Base-by-base conservation (phyloP, 2,797 vertebrate genomes). In the Myotis findleyi region DNA sequence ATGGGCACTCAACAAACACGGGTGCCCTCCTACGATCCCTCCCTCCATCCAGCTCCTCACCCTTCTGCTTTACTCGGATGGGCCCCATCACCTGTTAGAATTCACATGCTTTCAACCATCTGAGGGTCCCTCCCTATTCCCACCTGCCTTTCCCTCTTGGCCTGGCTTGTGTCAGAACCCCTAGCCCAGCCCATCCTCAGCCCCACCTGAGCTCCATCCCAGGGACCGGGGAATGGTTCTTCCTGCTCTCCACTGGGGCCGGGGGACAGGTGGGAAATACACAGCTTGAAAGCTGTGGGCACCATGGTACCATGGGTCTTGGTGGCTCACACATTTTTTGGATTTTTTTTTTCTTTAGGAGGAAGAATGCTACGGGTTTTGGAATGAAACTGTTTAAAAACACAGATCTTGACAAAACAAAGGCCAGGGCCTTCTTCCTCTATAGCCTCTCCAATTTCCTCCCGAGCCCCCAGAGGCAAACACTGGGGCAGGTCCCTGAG, bases 401-500 rank as follows among this genome's bases (percentile, higher is more conserved):
- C 62, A 69, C 38, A 85, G 87, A 93, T 82, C 64, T 95, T 92
- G 51, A 94, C 79, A 82, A 96, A 96, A 92, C 68, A 91, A 95
- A 95, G 89, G 76, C 51, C 72, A 82, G 68, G 0, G 4, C 14
- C 36, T 85, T 91, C 66, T 77, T 95, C 85, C 59, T 87, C 62
- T 1, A 14, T 12, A 23, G 38, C 44, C 76, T 94, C 91, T 96
- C 87, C 59, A 21, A 93, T 95, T 82, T 90, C 85, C 73, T 86
- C 47, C 72, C 71, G 7, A 12, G 55, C 3, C 25, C 75, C 49
- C 23, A 77, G 64, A 93, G 87, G 95, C 44, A 94, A 82, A 93
- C 62, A 16, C 16, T 33, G 64, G 87, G 82, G 38, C 73, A 92
- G 72, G 36, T 20, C 16, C 47, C 30, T 0, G 17, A 59, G 33